Evolutionary conservation across 1,140 invertebrate species (phyloP), one percentile per base, ranked within the genome.

Genomic region (Neodiprion lecontei): DNA sequence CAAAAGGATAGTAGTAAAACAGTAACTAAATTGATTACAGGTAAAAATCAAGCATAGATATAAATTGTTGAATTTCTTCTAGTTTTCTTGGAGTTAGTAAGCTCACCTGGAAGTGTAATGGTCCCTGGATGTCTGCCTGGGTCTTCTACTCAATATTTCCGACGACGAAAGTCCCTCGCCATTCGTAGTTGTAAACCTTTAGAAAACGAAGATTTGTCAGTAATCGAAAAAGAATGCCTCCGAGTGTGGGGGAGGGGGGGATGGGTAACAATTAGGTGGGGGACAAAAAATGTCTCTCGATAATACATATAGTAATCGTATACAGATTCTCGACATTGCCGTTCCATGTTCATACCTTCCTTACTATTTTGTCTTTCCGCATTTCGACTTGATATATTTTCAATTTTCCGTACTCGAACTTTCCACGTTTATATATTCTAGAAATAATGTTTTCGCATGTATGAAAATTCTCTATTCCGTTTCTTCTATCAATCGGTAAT

Each of bases 51-150:
- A 5, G 28, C 28, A 40, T 40, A 40, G 28, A 40, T 40, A 40
- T 40, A 40, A 5, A 40, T 40, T 40, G 5, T 40, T 3, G 1
- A 40, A 40, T 40, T 40, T 40, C 28, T 40, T 5, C 28, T 40
- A 1, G 28, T 40, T 40, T 40, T 40, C 28, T 40, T 40, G 1
- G 28, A 40, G 28, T 40, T 40, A 3, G 28, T 40, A 40, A 70
- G 69, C 73, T 10, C 48, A 88, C 87, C 86, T 86, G 48, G 84
- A 85, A 70, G 81, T 87, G 65, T 88, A 87, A 75, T 88, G 86
- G 80, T 88, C 87, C 81, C 83, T 88, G 73, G 80, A 79, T 53
- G 82, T 81, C 9, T 79, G 72, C 49, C 84, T 83, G 72, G 80
- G 72, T 82, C 84, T 77, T 77, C 85, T 84, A 17, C 69, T 70